Evolutionary conservation across 2,888 invertebrate species (phyloP), one percentile per base, ranked within the genome.

Genomic region (Drosophila bunnanda): DNA sequence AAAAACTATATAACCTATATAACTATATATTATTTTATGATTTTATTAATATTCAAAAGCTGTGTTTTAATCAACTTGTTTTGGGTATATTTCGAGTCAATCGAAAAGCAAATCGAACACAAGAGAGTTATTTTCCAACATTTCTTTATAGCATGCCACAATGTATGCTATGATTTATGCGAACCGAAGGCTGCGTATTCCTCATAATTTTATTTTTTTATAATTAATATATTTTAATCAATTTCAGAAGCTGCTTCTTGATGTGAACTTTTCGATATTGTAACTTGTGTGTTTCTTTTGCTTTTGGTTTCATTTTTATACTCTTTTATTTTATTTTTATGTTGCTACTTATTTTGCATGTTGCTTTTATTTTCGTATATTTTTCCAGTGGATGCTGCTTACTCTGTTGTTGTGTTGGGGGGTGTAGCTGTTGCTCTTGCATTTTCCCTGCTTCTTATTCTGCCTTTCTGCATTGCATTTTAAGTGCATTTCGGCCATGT

Each of bases 401-500:
- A 25, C 66, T 58, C 72, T 62, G 65, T 39, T 61, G 34, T 44
- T 66, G 32, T 34, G 39, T 36, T 54, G 52, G 56, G 2, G 9
- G 34, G 22, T 52, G 50, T 57, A 60, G 52, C 28, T 22, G 48
- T 54, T 71, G 72, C 76, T 76, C 25, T 32, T 55, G 67, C 34
- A 62, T 62, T 67, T 28, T 22, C 38, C 44, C 54, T 39, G 67
- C 67, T 25, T 54, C 54, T 64, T 38, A 22, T 38, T 54, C 66
- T 39, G 67, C 67, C 17, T 54, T 65, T 50, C 46, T 69, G 77
- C 73, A 73, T 62, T 75, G 81, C 82, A 78, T 74, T 84, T 84
- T 78, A 83, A 83, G 87, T 84, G 82, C 85, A 82, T 80, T 80
- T 80, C 77, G 69, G 78, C 64, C 46, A 38, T 61, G 61, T 61